Percentiles rank a stretch among this genome's conserved stretches.
Evolutionary conservation across 1,140 invertebrate species (phyloP).

Genomic region (Geopemphigus sp.): DNA sequence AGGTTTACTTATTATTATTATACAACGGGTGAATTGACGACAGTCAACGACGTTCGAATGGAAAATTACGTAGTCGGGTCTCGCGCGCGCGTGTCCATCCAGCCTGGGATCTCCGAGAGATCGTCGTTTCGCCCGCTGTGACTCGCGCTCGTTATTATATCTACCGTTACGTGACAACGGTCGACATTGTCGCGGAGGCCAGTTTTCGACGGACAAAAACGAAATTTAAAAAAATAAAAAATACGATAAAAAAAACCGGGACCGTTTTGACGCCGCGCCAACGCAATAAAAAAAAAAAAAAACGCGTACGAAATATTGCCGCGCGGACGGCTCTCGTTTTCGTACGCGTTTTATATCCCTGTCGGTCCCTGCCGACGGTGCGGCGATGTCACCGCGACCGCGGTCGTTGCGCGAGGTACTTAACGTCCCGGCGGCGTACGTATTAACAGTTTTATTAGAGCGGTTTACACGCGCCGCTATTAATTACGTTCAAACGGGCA

Average conservation of each 20-base stretch:
- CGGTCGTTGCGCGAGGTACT: background rate
- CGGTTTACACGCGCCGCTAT: conserved; percentile 36
- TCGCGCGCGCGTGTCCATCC: too few species aligned
- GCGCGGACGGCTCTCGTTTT: conserved; percentile 1
- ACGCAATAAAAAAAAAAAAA: conserved; percentile 14
- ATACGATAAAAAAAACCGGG: background rate
- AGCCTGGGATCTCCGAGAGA: too few species aligned
- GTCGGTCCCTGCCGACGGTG: background rate
- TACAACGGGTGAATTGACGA: background rate
- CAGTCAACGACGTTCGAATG: background rate
- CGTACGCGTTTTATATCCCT: background rate
- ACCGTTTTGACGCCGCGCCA: conserved; percentile 4
- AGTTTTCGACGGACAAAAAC: too few species aligned
- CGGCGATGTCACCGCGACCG: too few species aligned
- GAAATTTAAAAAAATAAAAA: conserved; percentile 2
- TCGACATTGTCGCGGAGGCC: background rate
- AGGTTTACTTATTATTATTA: background rate
- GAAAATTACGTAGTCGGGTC: background rate
- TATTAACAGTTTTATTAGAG: conserved; percentile 33
- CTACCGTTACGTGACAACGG: too few species aligned
- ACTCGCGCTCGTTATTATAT: too few species aligned
- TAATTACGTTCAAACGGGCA: conserved; percentile 35
- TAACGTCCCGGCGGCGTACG: conserved; percentile 28
- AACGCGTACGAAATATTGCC: background rate
- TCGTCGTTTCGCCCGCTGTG: background rate